Percentiles rank a stretch among this genome's conserved stretches.
These are phyloP conservation scores for Orchesella cincta DNA, from an alignment of 1,140 invertebrate species.

Conservation along the genomic window DNA sequence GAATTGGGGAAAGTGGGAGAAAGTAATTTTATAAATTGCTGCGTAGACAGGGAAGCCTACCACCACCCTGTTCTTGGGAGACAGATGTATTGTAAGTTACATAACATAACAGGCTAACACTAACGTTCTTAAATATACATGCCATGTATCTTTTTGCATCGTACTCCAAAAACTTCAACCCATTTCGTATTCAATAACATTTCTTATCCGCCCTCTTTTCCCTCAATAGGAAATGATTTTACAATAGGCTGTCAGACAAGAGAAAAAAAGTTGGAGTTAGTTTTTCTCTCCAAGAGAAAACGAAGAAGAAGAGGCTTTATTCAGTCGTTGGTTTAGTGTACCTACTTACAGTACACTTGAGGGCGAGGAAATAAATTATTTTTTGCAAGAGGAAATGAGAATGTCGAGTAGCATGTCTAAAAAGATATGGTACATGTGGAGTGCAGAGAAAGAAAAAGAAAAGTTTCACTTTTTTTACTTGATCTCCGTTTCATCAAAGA, in stretches of 20 bases:
- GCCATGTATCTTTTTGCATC: not conserved
- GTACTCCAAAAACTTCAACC: too few relatives aligned
- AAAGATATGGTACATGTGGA: constrained; percentile 11
- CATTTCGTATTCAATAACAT: constrained; percentile 9
- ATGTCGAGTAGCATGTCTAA: constrained; percentile 28
- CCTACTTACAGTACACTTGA: not conserved
- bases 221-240: constrained; percentile 14
- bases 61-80: too few relatives aligned
- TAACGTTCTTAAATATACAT: too few relatives aligned
- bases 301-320: not conserved
- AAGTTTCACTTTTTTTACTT: not conserved
- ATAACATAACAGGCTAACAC: too few relatives aligned
- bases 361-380: constrained; percentile 26
- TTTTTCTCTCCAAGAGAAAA: not conserved
- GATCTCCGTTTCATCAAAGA: constrained; percentile 10
- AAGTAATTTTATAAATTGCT: too few relatives aligned
- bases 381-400: constrained; percentile 22
- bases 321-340: not conserved
- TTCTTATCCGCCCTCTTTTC: not conserved
- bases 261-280: constrained; percentile 10
- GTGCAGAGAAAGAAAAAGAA: not conserved
- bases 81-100: too few relatives aligned
- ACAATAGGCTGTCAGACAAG: not conserved
- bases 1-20: too few relatives aligned
- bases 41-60: too few relatives aligned